Percentiles rank a stretch among this genome's conserved stretches.
Evolutionary conservation across 2,797 vertebrate genomes (phyloP).

Genomic region (Sarcoramphus papa): DNA sequence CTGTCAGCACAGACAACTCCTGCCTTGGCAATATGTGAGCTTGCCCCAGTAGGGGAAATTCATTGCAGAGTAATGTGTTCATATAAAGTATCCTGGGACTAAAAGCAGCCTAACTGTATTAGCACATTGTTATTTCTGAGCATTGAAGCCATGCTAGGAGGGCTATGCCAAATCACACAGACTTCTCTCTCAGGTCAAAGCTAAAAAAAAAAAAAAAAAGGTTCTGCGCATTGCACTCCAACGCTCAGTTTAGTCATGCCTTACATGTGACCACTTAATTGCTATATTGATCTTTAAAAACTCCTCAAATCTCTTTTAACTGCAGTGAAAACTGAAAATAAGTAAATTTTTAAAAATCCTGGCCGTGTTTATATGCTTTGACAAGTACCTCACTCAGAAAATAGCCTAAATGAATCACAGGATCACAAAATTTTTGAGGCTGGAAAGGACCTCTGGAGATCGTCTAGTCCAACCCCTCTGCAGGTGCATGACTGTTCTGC

Average conservation of each 20-base stretch:
- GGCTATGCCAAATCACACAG: background rate
- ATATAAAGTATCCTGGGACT: background rate
- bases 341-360: background rate
- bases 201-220: background rate
- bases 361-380: accelerated
- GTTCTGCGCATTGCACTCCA: background rate
- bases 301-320: background rate
- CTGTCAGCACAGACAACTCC: background rate
- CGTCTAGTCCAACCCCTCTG: accelerated
- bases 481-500: background rate
- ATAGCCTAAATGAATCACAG: background rate
- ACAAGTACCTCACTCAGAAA: background rate
- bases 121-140: background rate
- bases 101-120: background rate
- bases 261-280: background rate
- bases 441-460: background rate
- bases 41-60: background rate
- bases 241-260: background rate
- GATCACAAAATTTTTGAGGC: background rate
- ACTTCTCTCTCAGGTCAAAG: background rate
- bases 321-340: background rate
- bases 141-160: background rate
- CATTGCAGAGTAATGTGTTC: background rate
- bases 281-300: background rate
- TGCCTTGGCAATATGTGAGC: background rate